Evolutionary conservation across 2,797 vertebrate genomes (phyloP).

Genomic region (Meriones psammophilus): DNA sequence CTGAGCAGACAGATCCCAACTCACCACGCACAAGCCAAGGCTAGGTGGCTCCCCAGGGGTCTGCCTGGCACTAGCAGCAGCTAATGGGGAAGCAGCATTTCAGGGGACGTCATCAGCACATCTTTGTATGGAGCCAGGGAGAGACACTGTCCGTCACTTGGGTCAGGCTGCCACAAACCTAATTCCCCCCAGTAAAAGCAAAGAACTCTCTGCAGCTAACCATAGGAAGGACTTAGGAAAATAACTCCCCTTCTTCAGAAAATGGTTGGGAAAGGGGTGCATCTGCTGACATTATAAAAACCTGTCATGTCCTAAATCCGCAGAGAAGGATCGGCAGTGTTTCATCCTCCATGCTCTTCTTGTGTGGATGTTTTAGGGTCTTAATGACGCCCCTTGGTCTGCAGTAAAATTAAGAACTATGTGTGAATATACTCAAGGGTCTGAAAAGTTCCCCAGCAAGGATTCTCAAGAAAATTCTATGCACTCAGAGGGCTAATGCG

Average conservation of each 20-base stretch:
- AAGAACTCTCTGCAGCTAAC: conserved; percentile 12
- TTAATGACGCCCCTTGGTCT: conserved; percentile 61
- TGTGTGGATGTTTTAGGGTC: conserved; percentile 65
- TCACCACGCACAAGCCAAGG: conserved; percentile 71
- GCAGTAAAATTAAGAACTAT: conserved; percentile 80
- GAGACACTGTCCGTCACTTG: conserved; percentile 51
- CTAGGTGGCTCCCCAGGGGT: conserved; percentile 67
- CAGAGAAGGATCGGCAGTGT: conserved; percentile 50
- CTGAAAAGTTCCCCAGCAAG: conserved; percentile 83
- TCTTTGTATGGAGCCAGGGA: conserved; percentile 73
- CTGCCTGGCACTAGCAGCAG: conserved; percentile 80
- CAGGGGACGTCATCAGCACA: conserved; percentile 69
- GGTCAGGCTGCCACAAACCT: conserved; percentile 49
- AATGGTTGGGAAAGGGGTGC: conserved; percentile 31
- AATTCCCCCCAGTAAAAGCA: neutral
- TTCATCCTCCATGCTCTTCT: conserved; percentile 58
- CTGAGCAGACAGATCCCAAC: conserved; percentile 75
- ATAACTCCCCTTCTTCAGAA: conserved; percentile 14
- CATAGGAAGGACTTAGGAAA: neutral
- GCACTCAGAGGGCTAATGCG: conserved; percentile 90
- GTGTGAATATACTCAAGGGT: conserved; percentile 82
- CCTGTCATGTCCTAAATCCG: conserved; percentile 50
- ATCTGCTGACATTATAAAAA: neutral
- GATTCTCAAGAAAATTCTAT: conserved; percentile 75
- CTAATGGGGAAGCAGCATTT: conserved; percentile 81